These are phyloP conservation scores for Trichonephila clavata DNA, from an alignment of 1,140 invertebrate genomes.

Conservation along the genomic window DNA sequence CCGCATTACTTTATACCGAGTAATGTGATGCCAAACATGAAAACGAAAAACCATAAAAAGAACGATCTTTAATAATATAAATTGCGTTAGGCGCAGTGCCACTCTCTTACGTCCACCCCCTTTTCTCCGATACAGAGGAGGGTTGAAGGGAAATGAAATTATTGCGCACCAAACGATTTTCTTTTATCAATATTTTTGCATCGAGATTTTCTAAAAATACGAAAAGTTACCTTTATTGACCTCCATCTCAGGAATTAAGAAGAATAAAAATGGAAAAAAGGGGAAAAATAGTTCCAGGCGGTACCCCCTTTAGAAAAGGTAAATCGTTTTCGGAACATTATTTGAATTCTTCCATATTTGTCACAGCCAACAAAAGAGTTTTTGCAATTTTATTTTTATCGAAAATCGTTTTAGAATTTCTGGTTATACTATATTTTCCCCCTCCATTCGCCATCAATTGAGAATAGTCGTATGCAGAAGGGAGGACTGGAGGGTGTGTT, in stretches of 20 bases:
- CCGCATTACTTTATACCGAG: neutral
- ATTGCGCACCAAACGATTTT: neutral
- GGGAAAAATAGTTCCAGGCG: neutral
- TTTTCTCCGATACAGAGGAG: neutral
- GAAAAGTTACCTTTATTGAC: conserved; percentile 31
- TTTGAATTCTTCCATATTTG: conserved; percentile 41
- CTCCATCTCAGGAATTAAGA: neutral
- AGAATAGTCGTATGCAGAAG: neutral
- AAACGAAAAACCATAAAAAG: neutral
- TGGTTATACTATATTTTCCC: neutral
- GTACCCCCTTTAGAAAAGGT: neutral
- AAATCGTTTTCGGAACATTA: conserved; percentile 37
- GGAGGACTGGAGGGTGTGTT: neutral
- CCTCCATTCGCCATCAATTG: neutral
- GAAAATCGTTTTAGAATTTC: conserved; percentile 60
- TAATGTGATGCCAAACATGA: neutral
- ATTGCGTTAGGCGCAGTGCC: neutral
- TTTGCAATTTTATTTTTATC: conserved; percentile 58
- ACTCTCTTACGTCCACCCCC: neutral
- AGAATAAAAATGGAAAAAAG: neutral
- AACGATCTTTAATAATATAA: neutral
- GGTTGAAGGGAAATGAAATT: neutral
- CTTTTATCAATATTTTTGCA: conserved; percentile 20
- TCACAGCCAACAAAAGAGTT: conserved; percentile 21
- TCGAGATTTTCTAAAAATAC: neutral